phyloP scores from a whole-genome alignment of 2,797 vertebrate species.

The Ibycter americanus region DNA sequence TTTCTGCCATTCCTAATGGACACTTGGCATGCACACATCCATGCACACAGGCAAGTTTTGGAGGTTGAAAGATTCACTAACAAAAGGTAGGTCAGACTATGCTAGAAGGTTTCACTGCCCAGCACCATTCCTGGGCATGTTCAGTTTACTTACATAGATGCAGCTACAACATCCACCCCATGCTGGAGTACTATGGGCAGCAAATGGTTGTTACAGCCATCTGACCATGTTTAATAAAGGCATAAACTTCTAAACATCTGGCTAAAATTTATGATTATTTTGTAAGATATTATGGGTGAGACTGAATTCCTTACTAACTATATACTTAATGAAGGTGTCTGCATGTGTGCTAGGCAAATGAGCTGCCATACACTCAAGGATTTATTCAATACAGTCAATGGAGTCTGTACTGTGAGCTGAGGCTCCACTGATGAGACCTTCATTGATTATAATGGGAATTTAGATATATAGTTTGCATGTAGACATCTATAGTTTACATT shows the following conservation, averaged over 20 bases:
- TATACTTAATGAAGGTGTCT: neutral
- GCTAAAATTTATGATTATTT: neutral
- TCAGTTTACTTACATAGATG: neutral
- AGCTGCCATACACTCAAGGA: neutral
- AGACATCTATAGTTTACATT: neutral
- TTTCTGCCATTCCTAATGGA: neutral
- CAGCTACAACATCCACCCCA: neutral
- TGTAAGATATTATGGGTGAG: neutral
- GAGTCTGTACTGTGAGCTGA: neutral
- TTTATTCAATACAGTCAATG: neutral
- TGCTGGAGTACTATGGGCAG: neutral
- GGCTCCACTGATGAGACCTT: neutral
- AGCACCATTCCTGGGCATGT: neutral
- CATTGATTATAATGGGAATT: neutral
- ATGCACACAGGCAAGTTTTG: neutral
- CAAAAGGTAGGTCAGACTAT: neutral
- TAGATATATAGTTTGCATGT: neutral
- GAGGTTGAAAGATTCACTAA: neutral
- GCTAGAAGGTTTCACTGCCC: neutral
- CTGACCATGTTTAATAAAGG: neutral
- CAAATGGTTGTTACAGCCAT: neutral
- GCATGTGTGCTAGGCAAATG: neutral
- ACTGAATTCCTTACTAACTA: neutral
- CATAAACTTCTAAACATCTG: neutral
- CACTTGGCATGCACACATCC: neutral